Base-by-base conservation (phyloP, 1,140 invertebrate genomes). In the Halyomorpha halys region DNA sequence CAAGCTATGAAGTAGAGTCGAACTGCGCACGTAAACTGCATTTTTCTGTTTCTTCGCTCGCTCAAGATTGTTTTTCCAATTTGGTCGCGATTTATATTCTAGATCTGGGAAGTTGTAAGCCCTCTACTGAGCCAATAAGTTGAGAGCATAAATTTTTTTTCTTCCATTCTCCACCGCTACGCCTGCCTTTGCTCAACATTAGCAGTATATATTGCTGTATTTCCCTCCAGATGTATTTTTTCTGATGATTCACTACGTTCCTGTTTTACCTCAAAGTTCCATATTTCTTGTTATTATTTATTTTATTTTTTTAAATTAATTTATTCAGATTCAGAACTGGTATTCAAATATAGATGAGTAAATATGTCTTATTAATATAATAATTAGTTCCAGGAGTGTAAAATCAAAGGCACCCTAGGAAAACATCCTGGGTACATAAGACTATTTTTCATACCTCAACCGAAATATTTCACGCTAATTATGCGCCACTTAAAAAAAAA, bases 11-110 rank as follows among this genome's bases (percentile, higher is more conserved):
- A 16, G 11, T 2, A 19, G n/a, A 18, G 5, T 49, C 21, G 3
- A 19, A 49, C 47, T 19, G n/a, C 21, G n/a, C 21, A 49, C n/a
- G 47, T 49, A 21, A 19, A 21, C n/a, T 49, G n/a, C 47, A 18
- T 21, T 49, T 21, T 21, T 21, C 47, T 21, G 47, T 49, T 49
- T 49, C 47, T 49, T 18, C 6, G 2, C n/a, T 19, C 47, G 3
- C 47, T 49, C 1, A 18, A 19, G n/a, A 19, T 49, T 49, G n/a
- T 49, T 21, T 21, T 49, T 49, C 47, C 47, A 49, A 49, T 49
- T 49, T 49, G 3, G n/a, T 13, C 6, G 47, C 47, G 47, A 49
- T 49, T 49, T 49, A 49, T 49, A 49, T 49, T 49, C 47, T 18
- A 18, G n/a, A 18, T 49, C 47, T 49, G n/a, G 47, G 47, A 49